Percentiles rank a stretch among this genome's conserved stretches.
These are phyloP conservation scores for Malurus leucopterus DNA, from an alignment of 2,797 vertebrate genomes.

Conservation along the genomic window DNA sequence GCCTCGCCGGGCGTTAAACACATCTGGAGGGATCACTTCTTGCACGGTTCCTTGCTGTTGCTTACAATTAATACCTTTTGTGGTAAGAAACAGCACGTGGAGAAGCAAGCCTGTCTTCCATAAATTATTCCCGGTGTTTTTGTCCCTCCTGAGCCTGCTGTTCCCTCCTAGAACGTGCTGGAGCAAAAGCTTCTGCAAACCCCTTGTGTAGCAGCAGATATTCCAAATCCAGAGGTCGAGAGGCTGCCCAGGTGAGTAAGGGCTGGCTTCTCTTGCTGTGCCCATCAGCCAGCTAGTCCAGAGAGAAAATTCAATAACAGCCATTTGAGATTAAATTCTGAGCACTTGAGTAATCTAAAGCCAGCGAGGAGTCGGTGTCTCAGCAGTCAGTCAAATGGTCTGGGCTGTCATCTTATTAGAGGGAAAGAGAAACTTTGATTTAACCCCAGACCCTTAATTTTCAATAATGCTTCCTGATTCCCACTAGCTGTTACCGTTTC, in stretches of 20 bases:
- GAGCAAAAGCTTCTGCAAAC: not conserved
- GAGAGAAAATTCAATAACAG: conserved; percentile 24
- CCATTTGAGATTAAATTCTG: conserved; percentile 60
- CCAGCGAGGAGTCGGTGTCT: conserved; percentile 52
- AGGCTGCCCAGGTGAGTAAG: not conserved
- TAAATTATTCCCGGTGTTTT: not conserved
- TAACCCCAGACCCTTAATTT: conserved; percentile 64
- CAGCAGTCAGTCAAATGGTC: conserved; percentile 58
- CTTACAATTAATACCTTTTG: not conserved
- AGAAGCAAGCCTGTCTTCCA: not conserved
- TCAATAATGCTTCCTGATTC: conserved; percentile 10
- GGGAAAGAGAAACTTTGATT: conserved; percentile 63
- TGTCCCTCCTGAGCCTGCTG: not conserved
- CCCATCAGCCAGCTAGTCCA: not conserved
- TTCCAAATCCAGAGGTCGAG: not conserved
- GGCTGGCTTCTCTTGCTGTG: not conserved
- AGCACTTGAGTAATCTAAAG: conserved; percentile 62
- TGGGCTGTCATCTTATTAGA: conserved; percentile 61
- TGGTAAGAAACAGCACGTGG: not conserved
- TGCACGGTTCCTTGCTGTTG: not conserved
- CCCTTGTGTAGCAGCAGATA: rapidly evolving
- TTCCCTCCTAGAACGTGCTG: not conserved
- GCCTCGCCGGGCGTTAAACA: not conserved
- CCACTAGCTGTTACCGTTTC: conserved; percentile 11
- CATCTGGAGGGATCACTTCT: conserved; percentile 20